These are phyloP conservation scores for Meganola albula DNA, from an alignment of 2,888 invertebrate species.

Conservation along the genomic window DNA sequence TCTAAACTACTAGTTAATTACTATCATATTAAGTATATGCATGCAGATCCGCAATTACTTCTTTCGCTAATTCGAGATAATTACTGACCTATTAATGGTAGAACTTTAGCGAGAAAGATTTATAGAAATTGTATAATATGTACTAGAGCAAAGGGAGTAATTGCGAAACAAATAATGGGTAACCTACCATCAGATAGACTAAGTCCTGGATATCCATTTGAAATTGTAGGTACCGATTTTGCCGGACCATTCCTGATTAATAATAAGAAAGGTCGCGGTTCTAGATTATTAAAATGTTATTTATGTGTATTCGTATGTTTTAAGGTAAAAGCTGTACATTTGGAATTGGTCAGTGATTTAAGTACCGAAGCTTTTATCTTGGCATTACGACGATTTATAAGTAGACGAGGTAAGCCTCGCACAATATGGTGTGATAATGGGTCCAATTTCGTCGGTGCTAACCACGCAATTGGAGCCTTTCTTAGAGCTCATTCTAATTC, in stretches of 20 bases:
- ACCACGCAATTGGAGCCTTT: neutral
- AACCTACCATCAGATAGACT: constrained; percentile 2
- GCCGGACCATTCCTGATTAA: too few relatives aligned
- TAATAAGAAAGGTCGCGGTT: too few relatives aligned
- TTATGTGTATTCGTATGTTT: too few relatives aligned
- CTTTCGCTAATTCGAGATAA: neutral
- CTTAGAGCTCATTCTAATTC: too few relatives aligned
- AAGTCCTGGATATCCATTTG: constrained; percentile 2
- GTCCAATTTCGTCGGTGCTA: neutral
- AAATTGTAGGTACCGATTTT: constrained; percentile 1
- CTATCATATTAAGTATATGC: neutral
- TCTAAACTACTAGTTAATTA: neutral
- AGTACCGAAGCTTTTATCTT: neutral
- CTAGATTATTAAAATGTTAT: too few relatives aligned
- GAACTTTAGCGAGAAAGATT: neutral
- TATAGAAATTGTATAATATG: neutral
- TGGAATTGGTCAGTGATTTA: neutral
- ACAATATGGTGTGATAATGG: neutral
- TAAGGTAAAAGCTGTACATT: neutral
- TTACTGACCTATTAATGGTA: neutral
- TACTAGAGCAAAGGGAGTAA: constrained; percentile 4
- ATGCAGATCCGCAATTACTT: neutral
- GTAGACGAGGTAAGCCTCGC: neutral
- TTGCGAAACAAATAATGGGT: constrained; percentile 6
- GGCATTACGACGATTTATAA: neutral